A percentile compares a stretch with the other conserved stretches of the same genome.
These are phyloP conservation scores for Epinotia brunnichana DNA, from an alignment of 2,888 invertebrate genomes.

Conservation along the genomic window DNA sequence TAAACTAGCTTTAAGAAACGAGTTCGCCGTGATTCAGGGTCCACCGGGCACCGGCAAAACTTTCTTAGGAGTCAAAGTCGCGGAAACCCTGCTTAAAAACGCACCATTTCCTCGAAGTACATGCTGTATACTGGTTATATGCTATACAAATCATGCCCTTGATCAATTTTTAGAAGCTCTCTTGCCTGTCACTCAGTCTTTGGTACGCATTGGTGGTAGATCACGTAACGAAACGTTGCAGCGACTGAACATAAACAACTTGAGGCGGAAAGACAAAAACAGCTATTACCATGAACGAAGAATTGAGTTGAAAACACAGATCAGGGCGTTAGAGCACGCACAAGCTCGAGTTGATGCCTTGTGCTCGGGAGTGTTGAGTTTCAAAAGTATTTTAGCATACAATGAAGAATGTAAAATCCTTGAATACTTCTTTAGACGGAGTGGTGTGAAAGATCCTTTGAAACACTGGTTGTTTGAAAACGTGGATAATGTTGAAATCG, in stretches of 20 bases:
- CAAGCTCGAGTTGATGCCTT: slow-evolving; percentile 58
- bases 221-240: slow-evolving; percentile 81
- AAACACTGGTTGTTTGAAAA: slow-evolving; percentile 65
- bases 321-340: slow-evolving; percentile 53
- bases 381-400: slow-evolving; percentile 45
- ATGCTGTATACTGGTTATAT: slow-evolving; percentile 88
- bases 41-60: slow-evolving; percentile 96
- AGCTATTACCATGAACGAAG: slow-evolving; percentile 56
- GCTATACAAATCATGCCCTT: slow-evolving; percentile 93
- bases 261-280: slow-evolving; percentile 50
- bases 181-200: slow-evolving; percentile 79
- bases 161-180: slow-evolving; percentile 92
- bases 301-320: slow-evolving; percentile 50
- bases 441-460: slow-evolving; percentile 53
- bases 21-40: slow-evolving; percentile 91
- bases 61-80: slow-evolving; percentile 88
- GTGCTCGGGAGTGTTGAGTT: slow-evolving; percentile 58
- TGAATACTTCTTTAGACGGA: slow-evolving; percentile 49
- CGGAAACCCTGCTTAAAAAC: slow-evolving; percentile 86
- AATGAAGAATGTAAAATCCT: slow-evolving; percentile 52
- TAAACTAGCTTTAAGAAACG: slow-evolving; percentile 86
- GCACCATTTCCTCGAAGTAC: slow-evolving; percentile 45
- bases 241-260: slow-evolving; percentile 73
- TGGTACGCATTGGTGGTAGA: slow-evolving; percentile 88
- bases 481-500: slow-evolving; percentile 30